Evolutionary conservation across 2,888 invertebrate genomes (phyloP).

Genomic region (Dermolepida albohirtum): DNA sequence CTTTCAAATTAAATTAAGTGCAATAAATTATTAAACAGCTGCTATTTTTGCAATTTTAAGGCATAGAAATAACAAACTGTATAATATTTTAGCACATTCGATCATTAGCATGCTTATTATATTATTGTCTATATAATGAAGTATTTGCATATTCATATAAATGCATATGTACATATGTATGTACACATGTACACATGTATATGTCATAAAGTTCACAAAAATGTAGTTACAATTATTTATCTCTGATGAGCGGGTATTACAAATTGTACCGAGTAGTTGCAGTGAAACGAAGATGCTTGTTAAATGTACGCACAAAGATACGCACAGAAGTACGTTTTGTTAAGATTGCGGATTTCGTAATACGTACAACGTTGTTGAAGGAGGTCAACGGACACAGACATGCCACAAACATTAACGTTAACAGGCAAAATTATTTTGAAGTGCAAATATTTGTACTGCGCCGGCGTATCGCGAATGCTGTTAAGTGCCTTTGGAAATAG

Average conservation of each 20-base stretch:
- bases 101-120: no score
- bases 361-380: conserved; percentile 40
- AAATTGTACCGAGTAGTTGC: no score
- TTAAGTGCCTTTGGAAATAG: conserved; percentile 25
- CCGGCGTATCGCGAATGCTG: conserved; percentile 11
- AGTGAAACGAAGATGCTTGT: no score
- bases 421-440: conserved; percentile 36
- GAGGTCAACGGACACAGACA: conserved; percentile 54
- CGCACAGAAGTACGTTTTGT: conserved; percentile 50
- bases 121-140: no score
- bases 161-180: no score
- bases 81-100: no score
- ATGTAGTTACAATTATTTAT: conserved; percentile 10
- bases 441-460: conserved; percentile 39
- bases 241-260: background rate
- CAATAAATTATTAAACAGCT: no score
- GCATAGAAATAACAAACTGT: no score
- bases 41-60: no score
- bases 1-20: no score
- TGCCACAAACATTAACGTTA: conserved; percentile 46
- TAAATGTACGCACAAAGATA: no score
- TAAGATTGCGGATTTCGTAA: conserved; percentile 55
- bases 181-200: background rate
- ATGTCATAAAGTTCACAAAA: conserved; percentile 3
- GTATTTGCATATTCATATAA: no score